phyloP scores from a whole-genome alignment of 2,113 vertebrate species.

The Gallinago media region DNA sequence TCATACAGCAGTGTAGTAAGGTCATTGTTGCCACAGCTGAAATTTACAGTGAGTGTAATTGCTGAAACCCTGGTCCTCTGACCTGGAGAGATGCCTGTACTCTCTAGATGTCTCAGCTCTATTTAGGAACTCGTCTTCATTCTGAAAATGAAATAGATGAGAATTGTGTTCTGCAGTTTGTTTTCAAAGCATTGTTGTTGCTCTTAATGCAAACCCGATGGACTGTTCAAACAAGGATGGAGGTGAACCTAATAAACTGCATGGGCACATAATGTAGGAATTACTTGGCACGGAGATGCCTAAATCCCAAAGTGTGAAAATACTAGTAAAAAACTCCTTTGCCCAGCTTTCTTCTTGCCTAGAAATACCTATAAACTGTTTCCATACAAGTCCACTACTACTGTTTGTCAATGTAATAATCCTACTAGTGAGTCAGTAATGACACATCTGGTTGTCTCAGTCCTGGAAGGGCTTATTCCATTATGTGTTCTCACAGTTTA shows the following conservation, averaged over 20 bases:
- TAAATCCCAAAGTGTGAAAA: neutral
- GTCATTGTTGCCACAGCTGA: neutral
- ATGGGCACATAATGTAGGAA: neutral
- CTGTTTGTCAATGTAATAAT: neutral
- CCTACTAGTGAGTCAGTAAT: neutral
- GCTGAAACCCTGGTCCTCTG: neutral
- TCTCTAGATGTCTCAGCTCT: neutral
- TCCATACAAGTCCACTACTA: neutral
- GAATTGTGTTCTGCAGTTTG: neutral
- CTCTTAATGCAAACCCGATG: neutral
- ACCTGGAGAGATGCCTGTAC: neutral
- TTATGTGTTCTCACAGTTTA: neutral
- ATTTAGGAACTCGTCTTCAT: neutral
- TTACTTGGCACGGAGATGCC: neutral
- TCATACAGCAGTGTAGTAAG: neutral
- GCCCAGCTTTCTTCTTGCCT: neutral
- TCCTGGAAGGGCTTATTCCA: neutral
- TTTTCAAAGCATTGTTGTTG: neutral
- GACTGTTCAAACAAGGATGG: neutral
- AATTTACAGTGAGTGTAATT: neutral
- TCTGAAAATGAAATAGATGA: neutral
- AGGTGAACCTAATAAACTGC: neutral
- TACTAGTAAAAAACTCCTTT: neutral
- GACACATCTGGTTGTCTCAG: neutral
- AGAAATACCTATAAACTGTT: neutral